Percentiles rank a stretch among this genome's conserved stretches.
Evolutionary conservation across 2,113 vertebrate species (phyloP).

Genomic region (Ptychochromis oligacanthus): DNA sequence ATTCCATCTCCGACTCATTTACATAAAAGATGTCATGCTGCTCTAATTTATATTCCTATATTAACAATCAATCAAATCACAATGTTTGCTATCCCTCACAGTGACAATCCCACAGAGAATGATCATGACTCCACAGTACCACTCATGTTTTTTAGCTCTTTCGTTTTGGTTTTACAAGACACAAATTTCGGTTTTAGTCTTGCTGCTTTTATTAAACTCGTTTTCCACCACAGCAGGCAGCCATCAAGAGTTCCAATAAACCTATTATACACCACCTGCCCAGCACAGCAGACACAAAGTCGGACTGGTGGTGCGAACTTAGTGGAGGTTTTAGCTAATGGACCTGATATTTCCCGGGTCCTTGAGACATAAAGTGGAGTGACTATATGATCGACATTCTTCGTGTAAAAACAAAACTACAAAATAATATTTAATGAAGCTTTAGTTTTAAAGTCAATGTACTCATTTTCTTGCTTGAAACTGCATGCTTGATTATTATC

Average conservation of each 20-base stretch:
- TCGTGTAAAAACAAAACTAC: too few species aligned
- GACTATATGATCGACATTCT: background rate
- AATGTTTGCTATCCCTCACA: background rate
- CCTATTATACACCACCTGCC: background rate
- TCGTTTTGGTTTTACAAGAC: background rate
- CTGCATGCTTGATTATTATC: accelerated
- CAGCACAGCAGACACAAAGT: background rate
- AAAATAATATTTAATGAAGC: background rate
- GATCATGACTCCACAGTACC: background rate
- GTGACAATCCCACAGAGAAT: background rate
- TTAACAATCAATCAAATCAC: background rate
- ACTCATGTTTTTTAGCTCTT: background rate
- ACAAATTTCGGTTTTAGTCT: background rate
- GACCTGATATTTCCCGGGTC: background rate
- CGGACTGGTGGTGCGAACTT: background rate
- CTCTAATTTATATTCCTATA: slow-evolving; percentile 5
- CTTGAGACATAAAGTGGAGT: accelerated
- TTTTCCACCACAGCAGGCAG: slow-evolving; percentile 3
- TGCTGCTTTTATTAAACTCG: background rate
- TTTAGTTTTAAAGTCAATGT: background rate
- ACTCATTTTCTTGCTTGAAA: background rate
- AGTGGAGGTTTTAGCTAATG: background rate
- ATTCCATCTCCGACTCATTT: background rate
- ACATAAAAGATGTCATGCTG: background rate
- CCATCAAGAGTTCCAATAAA: background rate